Evolutionary conservation across 2,888 invertebrate genomes (phyloP), one percentile per base, ranked within the genome.

Genomic region (Crossocerus cetratus): DNA sequence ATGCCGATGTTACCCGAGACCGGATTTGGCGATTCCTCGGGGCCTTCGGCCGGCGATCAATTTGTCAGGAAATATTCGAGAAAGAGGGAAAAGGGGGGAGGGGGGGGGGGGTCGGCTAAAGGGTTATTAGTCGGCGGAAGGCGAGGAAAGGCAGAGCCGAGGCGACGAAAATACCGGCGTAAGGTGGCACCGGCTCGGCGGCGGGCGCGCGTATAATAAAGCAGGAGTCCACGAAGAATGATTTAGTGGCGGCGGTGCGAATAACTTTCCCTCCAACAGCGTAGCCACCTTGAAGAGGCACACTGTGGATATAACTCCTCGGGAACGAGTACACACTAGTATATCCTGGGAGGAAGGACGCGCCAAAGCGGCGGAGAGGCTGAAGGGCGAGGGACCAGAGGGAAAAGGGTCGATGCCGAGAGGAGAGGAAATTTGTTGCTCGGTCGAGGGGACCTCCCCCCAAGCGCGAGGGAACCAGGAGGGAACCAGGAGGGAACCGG

Each of bases 261-360:
- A 88, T 87, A 88, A 86, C 86, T 87, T 88, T 86, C 86, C 87
- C 84, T 86, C 84, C 86, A 86, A 88, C 86, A 84, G 85, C 85
- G 86, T 87, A 86, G 85, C 88, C 87, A 86, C 85, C 86, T 86
- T 83, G 81, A 84, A 84, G 80, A 75, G 78, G 77, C 72, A 73
- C 69, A 65, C 76, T 73, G 61, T 63, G 56, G 65, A 64, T 32
- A 32, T 32, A 32, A 32, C 32, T 66, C 49, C 60, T 53, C 53
- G 61, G 62, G 49, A 65, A 69, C 32, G 20, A 59, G 20, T 2
- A 22, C 53, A 22, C 32, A 42, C 72, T 59, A 57, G 67, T 56
- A 53, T 60, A 53, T 60, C 68, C 43, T 44, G n/a, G 45, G 65
- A 54, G 20, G 44, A 14, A 55, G 23, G 45, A 5, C 53, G 22